Conservation (phyloP, 2,113 vertebrate genomes). For the Alosa alosa region DNA sequence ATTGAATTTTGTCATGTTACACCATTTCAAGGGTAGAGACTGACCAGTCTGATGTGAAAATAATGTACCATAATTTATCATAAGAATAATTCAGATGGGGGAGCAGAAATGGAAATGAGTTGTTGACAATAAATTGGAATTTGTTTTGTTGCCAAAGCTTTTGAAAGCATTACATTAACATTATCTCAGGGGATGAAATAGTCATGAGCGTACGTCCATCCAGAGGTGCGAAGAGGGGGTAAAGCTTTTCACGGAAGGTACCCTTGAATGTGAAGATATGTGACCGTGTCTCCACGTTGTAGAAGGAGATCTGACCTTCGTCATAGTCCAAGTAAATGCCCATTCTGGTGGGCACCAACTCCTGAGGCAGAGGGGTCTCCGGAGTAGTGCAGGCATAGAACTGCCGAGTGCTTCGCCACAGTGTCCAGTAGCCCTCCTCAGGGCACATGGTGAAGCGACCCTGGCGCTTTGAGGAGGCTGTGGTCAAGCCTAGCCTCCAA, state of each 20-base stretch:
- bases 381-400: conserved; percentile 56
- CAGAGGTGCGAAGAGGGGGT: conserved; percentile 50
- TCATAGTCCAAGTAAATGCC: conserved; percentile 55
- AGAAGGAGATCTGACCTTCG: conserved; percentile 56
- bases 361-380: conserved; percentile 21
- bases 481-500: conserved; percentile 55
- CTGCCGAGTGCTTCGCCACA: conserved; percentile 50
- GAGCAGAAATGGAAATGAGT: too few species aligned
- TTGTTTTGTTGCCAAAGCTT: background rate
- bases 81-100: background rate
- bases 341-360: conserved; percentile 31
- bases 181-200: conserved; percentile 13
- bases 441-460: conserved; percentile 46
- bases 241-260: conserved; percentile 49
- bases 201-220: conserved; percentile 54
- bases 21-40: too few species aligned
- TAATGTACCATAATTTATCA: too few species aligned
- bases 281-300: conserved; percentile 39
- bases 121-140: background rate
- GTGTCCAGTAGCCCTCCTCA: conserved; percentile 45
- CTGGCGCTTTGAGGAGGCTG: conserved; percentile 36
- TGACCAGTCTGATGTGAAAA: too few species aligned
- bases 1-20: too few species aligned
- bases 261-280: conserved; percentile 52
- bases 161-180: background rate